Evolutionary conservation across 2,113 vertebrate genomes (phyloP), one percentile per base, ranked within the genome.

Genomic region (Colinus virginianus): DNA sequence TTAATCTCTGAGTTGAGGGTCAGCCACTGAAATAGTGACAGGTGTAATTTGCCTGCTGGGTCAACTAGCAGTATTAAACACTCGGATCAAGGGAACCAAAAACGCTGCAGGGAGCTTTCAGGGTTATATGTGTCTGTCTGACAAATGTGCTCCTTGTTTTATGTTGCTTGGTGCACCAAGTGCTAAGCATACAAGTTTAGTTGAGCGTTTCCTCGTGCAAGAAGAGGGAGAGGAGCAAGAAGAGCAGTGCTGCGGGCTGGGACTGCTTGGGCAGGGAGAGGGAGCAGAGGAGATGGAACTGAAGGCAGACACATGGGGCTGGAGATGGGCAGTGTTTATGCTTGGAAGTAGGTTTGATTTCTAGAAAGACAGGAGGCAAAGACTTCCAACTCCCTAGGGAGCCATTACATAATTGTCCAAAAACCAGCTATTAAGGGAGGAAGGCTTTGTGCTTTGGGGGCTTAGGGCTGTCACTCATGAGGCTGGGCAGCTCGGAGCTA

Each of bases 121-220:
- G 93, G 70, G 72, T 90, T 87, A 81, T 36, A 28, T 72, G 89
- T 87, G 90, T 63, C 63, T 76, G 62, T 76, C 48, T 15, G 78
- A 51, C 89, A 82, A 82, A 87, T 62, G 62, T 89, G 78, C 62
- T 94, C n/a, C 70, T 66, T 61, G 53, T 68, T 87, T 56, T 32
- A 15, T 51, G 48, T 76, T 88, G 64, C 53, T 86, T 34, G 7
- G 2, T 48, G 61, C 46, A 26, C 51, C 62, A 56, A 56, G 87
- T 78, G 18, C 36, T 90, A 62, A 94, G 79, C 93, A 93, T 84
- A 51, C 84, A 84, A 84, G 84, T 92, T 90, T 81, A n/a, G 36
- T 61, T 36, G 42, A 81, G 38, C 84, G 93, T 94, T 92, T n/a
- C 68, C 63, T 74, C 28, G 26, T 66, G 15, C 19, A 9, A 34